These are phyloP conservation scores for Mormyrus proboscirostris DNA, from an alignment of 2,797 vertebrate species.

Conservation along the genomic window DNA sequence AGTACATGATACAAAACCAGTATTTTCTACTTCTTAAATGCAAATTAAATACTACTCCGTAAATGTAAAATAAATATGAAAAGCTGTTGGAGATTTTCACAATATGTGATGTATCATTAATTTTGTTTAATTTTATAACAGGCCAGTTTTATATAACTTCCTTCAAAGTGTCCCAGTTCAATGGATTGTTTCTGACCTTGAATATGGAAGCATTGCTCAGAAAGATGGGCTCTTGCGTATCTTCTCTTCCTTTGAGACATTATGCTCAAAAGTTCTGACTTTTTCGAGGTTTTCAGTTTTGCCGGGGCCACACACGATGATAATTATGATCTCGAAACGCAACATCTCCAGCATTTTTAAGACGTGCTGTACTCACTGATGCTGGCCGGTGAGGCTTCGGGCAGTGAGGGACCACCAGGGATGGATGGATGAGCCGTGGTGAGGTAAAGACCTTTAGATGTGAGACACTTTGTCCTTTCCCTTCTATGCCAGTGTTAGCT, in stretches of 20 bases:
- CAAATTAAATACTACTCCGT: neutral
- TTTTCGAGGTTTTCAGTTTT: neutral
- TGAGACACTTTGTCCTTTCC: neutral
- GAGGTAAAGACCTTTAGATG: neutral
- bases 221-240: neutral
- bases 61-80: neutral
- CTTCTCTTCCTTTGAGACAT: neutral
- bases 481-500: neutral
- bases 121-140: neutral
- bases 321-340: neutral
- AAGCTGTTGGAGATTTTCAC: neutral
- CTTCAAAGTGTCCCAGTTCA: neutral
- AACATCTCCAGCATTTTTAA: neutral
- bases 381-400: neutral
- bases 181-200: neutral
- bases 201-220: neutral
- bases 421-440: neutral
- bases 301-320: neutral
- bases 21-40: neutral
- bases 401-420: neutral
- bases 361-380: too few species aligned
- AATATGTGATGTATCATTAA: neutral
- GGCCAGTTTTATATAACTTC: neutral
- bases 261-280: neutral
- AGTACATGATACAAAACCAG: neutral